Conservation (phyloP, 2,797 vertebrate genomes). For the Petrocephalus schoutedeni region DNA sequence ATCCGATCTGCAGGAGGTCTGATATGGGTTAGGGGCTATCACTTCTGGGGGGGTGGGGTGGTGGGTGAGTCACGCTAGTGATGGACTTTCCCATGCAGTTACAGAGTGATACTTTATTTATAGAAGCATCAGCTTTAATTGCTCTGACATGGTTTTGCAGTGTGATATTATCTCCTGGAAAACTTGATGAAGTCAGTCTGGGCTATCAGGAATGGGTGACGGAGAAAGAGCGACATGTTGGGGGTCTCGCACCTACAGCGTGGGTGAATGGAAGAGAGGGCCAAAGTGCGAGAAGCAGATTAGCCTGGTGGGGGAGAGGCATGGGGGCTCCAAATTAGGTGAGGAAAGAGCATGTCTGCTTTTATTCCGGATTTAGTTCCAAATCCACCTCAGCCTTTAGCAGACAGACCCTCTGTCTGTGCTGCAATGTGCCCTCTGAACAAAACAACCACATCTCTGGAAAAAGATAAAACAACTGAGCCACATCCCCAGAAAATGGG, state of each 20-base stretch:
- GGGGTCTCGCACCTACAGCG: neutral
- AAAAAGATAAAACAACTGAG: neutral
- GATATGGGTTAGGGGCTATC: neutral
- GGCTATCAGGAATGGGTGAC: neutral
- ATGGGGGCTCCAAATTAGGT: constrained; percentile 29
- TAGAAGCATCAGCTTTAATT: neutral
- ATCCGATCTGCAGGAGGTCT: neutral
- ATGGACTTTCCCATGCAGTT: neutral
- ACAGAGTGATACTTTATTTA: neutral
- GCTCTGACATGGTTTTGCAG: neutral
- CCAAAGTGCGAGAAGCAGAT: constrained; percentile 42
- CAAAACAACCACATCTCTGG: neutral
- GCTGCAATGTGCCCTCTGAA: constrained; percentile 3
- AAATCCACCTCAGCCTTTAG: neutral
- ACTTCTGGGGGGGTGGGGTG: neutral
- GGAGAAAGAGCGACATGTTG: too few relatives aligned
- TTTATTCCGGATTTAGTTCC: constrained; percentile 10
- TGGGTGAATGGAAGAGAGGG: constrained; percentile 2
- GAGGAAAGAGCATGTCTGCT: constrained; percentile 40
- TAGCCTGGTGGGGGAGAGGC: constrained; percentile 31
- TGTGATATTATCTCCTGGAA: neutral
- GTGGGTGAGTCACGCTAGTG: neutral
- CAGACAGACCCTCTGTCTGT: neutral
- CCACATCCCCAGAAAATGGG: constrained; percentile 15
- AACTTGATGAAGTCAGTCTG: neutral